phyloP scores from a whole-genome alignment of 1,140 invertebrate species.

The Aphidius gifuensis region DNA sequence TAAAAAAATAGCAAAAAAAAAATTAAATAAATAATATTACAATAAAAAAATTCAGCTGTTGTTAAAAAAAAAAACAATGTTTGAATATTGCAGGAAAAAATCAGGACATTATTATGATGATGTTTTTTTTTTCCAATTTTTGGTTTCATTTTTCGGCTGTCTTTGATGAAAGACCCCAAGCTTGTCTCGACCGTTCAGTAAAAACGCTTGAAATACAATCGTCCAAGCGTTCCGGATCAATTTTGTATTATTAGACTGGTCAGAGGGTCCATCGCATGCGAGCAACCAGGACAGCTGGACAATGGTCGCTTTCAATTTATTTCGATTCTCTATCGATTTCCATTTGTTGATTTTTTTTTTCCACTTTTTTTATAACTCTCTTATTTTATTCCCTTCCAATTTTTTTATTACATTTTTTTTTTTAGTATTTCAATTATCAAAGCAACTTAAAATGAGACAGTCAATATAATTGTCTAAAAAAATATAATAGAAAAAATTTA shows the following conservation, averaged over 20 bases:
- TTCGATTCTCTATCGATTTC: constrained; percentile 28
- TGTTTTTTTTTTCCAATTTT: constrained; percentile 28
- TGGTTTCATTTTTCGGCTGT: constrained; percentile 16
- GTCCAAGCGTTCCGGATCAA: constrained; percentile 43
- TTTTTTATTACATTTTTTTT: constrained; percentile 8
- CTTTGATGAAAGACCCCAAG: constrained; percentile 35
- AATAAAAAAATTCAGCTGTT: too few relatives aligned
- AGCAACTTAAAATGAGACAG: constrained; percentile 12
- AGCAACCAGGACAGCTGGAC: constrained; percentile 43
- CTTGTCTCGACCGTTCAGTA: constrained; percentile 11
- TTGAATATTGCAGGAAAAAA: constrained; percentile 32
- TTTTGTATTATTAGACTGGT: constrained; percentile 43
- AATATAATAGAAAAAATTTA: background rate
- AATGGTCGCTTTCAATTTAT: constrained; percentile 32
- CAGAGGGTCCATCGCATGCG: constrained; percentile 31
- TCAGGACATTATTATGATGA: constrained; percentile 4
- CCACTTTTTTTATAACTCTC: background rate
- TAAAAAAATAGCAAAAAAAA: too few relatives aligned
- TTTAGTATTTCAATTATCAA: background rate
- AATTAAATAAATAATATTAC: too few relatives aligned
- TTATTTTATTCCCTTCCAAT: background rate
- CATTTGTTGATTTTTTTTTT: constrained; percentile 25
- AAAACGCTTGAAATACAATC: constrained; percentile 46
- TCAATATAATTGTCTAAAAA: background rate
- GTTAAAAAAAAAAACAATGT: constrained; percentile 17